phyloP scores from a whole-genome alignment of 2,888 invertebrate species.

The Anaspis maculata region DNA sequence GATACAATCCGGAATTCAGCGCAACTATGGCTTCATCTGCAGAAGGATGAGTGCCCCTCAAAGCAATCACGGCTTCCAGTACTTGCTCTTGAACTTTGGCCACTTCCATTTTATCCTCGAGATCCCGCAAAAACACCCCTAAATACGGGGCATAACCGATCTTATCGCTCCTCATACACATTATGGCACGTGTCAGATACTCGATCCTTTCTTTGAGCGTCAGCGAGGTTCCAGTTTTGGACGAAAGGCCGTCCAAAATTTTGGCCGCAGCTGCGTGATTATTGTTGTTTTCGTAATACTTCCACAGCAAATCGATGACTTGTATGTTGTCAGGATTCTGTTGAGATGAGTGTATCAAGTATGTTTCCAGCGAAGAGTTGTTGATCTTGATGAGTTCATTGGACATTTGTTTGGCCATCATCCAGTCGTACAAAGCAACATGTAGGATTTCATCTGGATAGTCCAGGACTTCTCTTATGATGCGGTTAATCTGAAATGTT shows the following conservation, averaged over 20 bases:
- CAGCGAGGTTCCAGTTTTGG: slow-evolving; percentile 60
- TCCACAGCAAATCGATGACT: slow-evolving; percentile 80
- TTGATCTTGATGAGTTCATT: slow-evolving; percentile 60
- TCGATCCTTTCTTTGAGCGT: slow-evolving; percentile 74
- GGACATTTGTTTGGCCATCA: slow-evolving; percentile 67
- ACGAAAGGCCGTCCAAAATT: slow-evolving; percentile 81
- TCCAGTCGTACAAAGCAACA: slow-evolving; percentile 88
- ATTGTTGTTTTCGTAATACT: slow-evolving; percentile 86
- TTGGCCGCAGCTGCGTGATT: slow-evolving; percentile 90
- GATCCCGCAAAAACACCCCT: slow-evolving; percentile 74
- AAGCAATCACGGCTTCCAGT: slow-evolving; percentile 54
- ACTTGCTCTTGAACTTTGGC: slow-evolving; percentile 73
- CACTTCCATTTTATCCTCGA: slow-evolving; percentile 91
- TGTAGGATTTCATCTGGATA: slow-evolving; percentile 83
- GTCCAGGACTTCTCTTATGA: slow-evolving; percentile 59
- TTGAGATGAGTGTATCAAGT: slow-evolving; percentile 54
- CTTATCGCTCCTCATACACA: slow-evolving; percentile 87
- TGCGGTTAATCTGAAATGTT: slow-evolving; percentile 29
- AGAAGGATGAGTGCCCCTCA: slow-evolving; percentile 33
- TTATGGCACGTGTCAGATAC: slow-evolving; percentile 87
- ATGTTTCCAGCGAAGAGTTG: slow-evolving; percentile 67
- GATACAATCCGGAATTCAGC: slow-evolving; percentile 73
- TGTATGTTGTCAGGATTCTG: slow-evolving; percentile 45
- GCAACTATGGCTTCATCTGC: slow-evolving; percentile 54
- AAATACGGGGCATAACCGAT: slow-evolving; percentile 62